A percentile compares a stretch with the other conserved stretches of the same genome.
phyloP scores from a whole-genome alignment of 2,113 vertebrate species.

The Cyprinodon variegatus region DNA sequence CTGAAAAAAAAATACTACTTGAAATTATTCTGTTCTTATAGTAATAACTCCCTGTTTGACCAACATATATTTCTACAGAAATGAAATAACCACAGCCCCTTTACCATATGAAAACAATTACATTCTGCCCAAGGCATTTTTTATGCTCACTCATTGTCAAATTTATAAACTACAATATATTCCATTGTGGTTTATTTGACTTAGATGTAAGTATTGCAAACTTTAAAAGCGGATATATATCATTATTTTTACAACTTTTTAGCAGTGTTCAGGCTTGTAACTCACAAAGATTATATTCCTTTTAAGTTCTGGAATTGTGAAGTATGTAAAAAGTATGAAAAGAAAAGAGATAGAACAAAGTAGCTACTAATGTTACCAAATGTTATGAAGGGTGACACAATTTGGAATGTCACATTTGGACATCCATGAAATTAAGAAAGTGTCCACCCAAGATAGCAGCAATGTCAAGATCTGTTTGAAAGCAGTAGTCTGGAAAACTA shows the following conservation, averaged over 20 bases:
- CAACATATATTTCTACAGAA: slow-evolving; percentile 35
- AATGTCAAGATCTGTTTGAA: no score
- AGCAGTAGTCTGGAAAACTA: not conserved
- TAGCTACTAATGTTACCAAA: not conserved
- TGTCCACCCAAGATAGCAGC: not conserved
- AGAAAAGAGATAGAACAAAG: not conserved
- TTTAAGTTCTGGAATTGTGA: not conserved
- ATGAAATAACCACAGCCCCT: slow-evolving; percentile 50
- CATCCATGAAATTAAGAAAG: not conserved
- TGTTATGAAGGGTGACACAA: not conserved
- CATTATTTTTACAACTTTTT: not conserved
- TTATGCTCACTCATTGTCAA: slow-evolving; percentile 5
- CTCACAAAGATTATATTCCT: not conserved
- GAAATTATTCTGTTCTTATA: slow-evolving; percentile 50
- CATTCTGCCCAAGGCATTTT: slow-evolving; percentile 21
- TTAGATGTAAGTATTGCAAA: slow-evolving; percentile 7
- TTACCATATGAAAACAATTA: slow-evolving; percentile 30
- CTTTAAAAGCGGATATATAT: not conserved
- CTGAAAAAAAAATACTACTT: slow-evolving; percentile 59
- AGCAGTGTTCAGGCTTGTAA: not conserved
- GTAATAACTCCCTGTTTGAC: slow-evolving; percentile 33
- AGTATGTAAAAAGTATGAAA: not conserved
- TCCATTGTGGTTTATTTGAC: not conserved
- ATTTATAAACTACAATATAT: slow-evolving; percentile 19
- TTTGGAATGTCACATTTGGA: not conserved